Base-by-base conservation (phyloP, 2,888 invertebrate species). In the Cosmopolites sordidus region DNA sequence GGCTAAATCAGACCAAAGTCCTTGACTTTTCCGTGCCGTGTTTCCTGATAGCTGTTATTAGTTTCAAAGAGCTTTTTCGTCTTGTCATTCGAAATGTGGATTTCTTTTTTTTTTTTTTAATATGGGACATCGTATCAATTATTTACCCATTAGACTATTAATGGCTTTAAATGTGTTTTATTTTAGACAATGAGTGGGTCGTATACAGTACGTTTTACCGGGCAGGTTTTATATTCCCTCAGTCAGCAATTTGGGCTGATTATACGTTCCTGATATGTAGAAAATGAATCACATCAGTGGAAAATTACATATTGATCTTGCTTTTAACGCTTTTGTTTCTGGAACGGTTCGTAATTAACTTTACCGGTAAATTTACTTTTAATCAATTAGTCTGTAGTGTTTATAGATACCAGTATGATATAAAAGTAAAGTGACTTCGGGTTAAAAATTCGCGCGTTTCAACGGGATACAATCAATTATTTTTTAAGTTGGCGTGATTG, bases 71-170 rank as follows among this genome's bases (percentile, higher is more conserved):
- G 52, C 49, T 46, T 53, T 56, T 48, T 49, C 49, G 52, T 49
- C 56, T 56, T 56, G 56, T 56, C 56, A 56, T 56, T 56, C 56
- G 56, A 53, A 43, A 49, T 56, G 18, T 22, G 22, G 22, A 5
- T 22, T 22, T 22, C 22, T 22, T 22, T 22, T 8, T 22, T 22
- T 8, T 22, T 8, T 50, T 53, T 49, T 53, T 56, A 56, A 56
- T 53, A 48, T 39, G 52, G 49, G 22, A 22, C 53, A 53, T 39
- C 49, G 53, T 56, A 41, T 48, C 56, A 56, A 56, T 56, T 56
- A 56, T 56, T 56, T 56, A 30, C 16, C 52, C 56, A 52, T 56
- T 56, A 56, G 56, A 41, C 17, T 53, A 49, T 56, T 56, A 56
- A 56, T 56, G 56, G 49, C 27, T 30, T 48, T 43, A 48, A 53